Evolutionary conservation across 2,113 vertebrate species (phyloP).

Genomic region (Dicrurus megarhynchus): DNA sequence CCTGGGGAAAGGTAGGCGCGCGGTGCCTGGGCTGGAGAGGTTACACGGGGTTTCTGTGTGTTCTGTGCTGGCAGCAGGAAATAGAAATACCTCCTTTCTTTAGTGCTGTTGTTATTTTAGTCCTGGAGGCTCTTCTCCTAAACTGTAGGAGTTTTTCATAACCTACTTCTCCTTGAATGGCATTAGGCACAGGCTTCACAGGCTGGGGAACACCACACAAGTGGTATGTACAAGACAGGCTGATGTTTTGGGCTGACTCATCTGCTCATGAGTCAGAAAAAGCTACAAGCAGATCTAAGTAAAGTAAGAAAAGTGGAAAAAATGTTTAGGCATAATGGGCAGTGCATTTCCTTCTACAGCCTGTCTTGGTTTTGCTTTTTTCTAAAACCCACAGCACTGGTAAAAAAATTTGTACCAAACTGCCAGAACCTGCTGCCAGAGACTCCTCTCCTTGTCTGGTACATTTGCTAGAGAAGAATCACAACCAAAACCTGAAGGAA

Average conservation of each 20-base stretch:
- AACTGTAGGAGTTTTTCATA: neutral
- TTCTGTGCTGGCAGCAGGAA: neutral
- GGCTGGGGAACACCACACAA: neutral
- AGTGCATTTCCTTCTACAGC: neutral
- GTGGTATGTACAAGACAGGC: neutral
- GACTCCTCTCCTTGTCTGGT: neutral
- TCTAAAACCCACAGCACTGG: neutral
- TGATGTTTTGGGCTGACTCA: neutral
- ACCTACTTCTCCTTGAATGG: neutral
- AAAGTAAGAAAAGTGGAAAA: neutral
- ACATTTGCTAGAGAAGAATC: neutral
- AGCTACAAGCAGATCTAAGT: neutral
- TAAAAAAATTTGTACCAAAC: neutral
- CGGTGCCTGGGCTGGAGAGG: fast-evolving
- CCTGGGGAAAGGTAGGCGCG: neutral
- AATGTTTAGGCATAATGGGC: neutral
- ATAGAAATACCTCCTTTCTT: neutral
- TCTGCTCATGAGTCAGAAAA: neutral
- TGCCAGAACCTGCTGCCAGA: neutral
- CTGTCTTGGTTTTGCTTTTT: neutral
- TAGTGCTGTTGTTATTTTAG: neutral
- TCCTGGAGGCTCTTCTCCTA: neutral
- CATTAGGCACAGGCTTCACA: neutral
- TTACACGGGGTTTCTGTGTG: fast-evolving
- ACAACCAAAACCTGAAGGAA: neutral